phyloP scores from a whole-genome alignment of 2,797 vertebrate species.

The Enteromius afrohamiltoni region DNA sequence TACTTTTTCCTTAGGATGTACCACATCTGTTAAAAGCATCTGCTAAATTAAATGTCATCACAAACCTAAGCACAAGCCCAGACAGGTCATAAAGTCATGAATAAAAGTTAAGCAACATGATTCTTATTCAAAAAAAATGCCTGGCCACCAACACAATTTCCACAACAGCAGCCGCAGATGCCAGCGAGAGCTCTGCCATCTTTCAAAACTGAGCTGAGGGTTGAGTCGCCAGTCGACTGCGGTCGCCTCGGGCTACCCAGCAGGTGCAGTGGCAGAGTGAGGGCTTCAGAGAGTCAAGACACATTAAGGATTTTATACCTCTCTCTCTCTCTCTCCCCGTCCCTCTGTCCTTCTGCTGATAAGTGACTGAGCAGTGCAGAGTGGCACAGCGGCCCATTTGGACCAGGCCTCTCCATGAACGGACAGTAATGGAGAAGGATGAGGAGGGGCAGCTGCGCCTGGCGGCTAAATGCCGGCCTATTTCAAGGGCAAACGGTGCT shows the following conservation, averaged over 20 bases:
- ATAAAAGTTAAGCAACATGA: neutral
- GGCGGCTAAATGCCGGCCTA: constrained; percentile 38
- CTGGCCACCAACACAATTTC: neutral
- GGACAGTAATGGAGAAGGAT: constrained; percentile 54
- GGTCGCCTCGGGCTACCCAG: constrained; percentile 36
- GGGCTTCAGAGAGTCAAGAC: constrained; percentile 61
- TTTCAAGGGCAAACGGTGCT: constrained; percentile 49
- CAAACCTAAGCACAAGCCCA: neutral
- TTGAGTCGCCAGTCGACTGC: constrained; percentile 16
- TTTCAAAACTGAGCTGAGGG: constrained; percentile 6
- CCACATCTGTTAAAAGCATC: neutral
- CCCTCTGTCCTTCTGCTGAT: constrained; percentile 6
- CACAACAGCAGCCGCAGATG: constrained; percentile 9
- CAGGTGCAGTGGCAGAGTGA: constrained; percentile 60
- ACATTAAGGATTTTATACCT: constrained; percentile 59
- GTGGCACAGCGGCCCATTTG: constrained; percentile 33
- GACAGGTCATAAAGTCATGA: neutral
- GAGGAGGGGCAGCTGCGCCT: constrained; percentile 29
- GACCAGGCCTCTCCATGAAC: constrained; percentile 29
- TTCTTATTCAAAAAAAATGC: neutral
- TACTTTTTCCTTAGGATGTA: neutral
- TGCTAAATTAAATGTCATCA: neutral
- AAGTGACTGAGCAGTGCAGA: constrained; percentile 28
- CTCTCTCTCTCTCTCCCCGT: constrained; percentile 41
- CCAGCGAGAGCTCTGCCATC: neutral